Evolutionary conservation across 2,888 invertebrate genomes (phyloP).

Genomic region (Parnassius smintheus): DNA sequence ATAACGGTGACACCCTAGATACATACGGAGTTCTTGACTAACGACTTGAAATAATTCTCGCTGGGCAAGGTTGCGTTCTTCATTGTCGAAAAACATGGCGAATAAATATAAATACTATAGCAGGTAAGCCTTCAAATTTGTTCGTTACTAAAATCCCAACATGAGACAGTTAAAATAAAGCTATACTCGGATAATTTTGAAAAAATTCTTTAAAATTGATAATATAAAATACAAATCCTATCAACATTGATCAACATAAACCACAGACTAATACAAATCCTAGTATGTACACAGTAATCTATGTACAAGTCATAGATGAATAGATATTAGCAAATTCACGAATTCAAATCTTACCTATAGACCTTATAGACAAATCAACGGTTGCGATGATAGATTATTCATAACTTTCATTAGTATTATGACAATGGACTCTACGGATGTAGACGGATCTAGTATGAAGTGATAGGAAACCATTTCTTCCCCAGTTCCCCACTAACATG

Average conservation of each 20-base stretch:
- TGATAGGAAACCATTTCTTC: too few species aligned
- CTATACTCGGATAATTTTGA: conserved; percentile 60
- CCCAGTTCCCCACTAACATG: too few species aligned
- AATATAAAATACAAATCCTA: conserved; percentile 59
- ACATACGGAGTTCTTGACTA: conserved; percentile 62
- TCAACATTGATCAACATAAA: conserved; percentile 47
- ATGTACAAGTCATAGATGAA: too few species aligned
- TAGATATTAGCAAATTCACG: too few species aligned
- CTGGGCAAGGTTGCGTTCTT: conserved; percentile 56
- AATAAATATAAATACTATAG: conserved; percentile 35
- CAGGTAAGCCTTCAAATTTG: conserved; percentile 36
- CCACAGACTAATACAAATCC: too few species aligned
- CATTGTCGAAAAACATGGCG: conserved; percentile 66
- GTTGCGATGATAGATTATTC: too few species aligned
- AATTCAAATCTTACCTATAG: too few species aligned
- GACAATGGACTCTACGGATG: too few species aligned
- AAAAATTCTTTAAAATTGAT: conserved; percentile 60
- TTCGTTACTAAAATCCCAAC: conserved; percentile 42
- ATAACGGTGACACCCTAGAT: conserved; percentile 4
- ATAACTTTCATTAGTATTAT: too few species aligned
- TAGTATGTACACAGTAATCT: too few species aligned
- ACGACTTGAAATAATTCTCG: conserved; percentile 62
- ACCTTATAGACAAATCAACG: too few species aligned
- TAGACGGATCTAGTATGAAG: too few species aligned
- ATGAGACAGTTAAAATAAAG: conserved; percentile 44